Percentiles rank a stretch among this genome's conserved stretches.
Conservation (phyloP, 2,113 vertebrate species). For the Speoplatyrhinus poulsoni region DNA sequence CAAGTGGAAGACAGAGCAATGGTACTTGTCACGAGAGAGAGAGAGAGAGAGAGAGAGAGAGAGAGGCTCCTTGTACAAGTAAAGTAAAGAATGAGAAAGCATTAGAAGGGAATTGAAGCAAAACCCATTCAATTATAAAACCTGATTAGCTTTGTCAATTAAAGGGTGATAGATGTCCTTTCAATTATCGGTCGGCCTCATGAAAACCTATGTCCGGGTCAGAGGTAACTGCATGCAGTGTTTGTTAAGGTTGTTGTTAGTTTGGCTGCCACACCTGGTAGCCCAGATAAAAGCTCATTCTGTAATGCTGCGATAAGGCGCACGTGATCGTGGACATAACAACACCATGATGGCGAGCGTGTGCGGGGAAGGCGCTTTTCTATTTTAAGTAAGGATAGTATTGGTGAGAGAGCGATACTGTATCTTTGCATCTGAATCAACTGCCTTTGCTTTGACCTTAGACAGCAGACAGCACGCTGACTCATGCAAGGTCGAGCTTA, state of each 20-base stretch:
- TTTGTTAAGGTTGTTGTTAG: conserved; percentile 48
- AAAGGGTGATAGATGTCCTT: conserved; percentile 82
- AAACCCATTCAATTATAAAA: conserved; percentile 85
- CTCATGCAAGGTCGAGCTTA: conserved; percentile 54
- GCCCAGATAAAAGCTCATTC: conserved; percentile 73
- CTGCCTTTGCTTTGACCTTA: conserved; percentile 61
- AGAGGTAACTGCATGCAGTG: conserved; percentile 32
- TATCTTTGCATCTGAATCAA: conserved; percentile 48
- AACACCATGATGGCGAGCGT: conserved; percentile 28
- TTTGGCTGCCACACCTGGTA: conserved; percentile 67
- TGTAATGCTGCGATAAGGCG: conserved; percentile 71
- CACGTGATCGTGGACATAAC: conserved; percentile 55
- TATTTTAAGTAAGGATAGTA: conserved; percentile 13
- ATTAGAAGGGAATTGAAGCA: conserved; percentile 48
- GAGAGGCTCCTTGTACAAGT: conserved; percentile 3
- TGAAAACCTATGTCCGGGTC: conserved; percentile 69
- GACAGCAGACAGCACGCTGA: conserved; percentile 53
- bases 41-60: conserved; percentile 22
- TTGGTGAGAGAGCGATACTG: conserved; percentile 36
- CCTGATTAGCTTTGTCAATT: conserved; percentile 86
- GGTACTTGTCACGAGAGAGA: conserved; percentile 21
- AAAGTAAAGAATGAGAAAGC: neutral
- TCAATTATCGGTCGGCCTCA: conserved; percentile 74
- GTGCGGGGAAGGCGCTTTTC: conserved; percentile 30
- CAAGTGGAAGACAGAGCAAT: conserved; percentile 44